Evolutionary conservation across 2,888 invertebrate genomes (phyloP).

Genomic region (Harpalus rubripes): DNA sequence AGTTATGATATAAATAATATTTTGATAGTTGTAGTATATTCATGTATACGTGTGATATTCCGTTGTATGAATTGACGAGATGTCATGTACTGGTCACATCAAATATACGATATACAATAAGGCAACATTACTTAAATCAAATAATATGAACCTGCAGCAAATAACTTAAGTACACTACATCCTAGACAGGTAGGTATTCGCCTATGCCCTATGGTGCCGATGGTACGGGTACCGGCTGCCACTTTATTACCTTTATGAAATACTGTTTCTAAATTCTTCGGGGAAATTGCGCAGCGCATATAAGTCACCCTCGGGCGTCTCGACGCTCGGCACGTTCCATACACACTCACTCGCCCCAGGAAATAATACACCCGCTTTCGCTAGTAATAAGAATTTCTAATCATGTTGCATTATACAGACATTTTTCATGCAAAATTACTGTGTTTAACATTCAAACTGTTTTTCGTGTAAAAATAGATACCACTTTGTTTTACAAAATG

Average conservation of each 20-base stretch:
- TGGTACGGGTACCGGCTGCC: conserved; percentile 7
- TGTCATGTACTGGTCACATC: too few relatives aligned
- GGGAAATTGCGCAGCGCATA: conserved; percentile 51
- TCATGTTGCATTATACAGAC: conserved; percentile 32
- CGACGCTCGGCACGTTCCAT: background rate
- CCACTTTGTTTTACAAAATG: too few relatives aligned
- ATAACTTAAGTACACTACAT: too few relatives aligned
- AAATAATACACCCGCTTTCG: background rate
- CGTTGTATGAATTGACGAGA: too few relatives aligned
- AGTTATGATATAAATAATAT: too few relatives aligned
- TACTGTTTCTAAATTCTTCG: conserved; percentile 56
- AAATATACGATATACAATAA: too few relatives aligned
- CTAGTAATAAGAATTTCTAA: conserved; percentile 25
- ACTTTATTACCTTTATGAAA: conserved; percentile 59
- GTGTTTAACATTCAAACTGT: background rate
- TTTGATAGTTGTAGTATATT: too few relatives aligned
- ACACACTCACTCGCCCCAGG: background rate
- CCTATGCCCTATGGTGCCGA: background rate
- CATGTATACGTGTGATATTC: too few relatives aligned
- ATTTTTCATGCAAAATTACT: conserved; percentile 7
- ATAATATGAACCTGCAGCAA: too few relatives aligned
- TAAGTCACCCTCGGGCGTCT: conserved; percentile 19
- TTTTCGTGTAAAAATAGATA: background rate
- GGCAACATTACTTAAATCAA: too few relatives aligned
- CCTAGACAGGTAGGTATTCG: background rate